A percentile compares a stretch with the other conserved stretches of the same genome.
phyloP scores from a whole-genome alignment of 2,888 invertebrate genomes.

The Oscheius sp. region DNA sequence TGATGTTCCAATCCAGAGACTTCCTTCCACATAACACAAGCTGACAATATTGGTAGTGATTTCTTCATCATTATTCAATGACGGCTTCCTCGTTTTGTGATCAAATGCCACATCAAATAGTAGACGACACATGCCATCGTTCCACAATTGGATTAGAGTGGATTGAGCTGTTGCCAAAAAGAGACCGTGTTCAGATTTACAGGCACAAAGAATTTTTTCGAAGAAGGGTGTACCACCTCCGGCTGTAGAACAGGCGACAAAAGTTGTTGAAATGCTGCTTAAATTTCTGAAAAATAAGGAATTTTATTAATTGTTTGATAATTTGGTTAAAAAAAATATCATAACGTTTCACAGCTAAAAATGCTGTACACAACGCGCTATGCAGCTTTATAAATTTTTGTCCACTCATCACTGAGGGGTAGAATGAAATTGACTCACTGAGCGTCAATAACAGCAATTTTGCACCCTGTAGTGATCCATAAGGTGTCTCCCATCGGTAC shows the following conservation, averaged over 20 bases:
- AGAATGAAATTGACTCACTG: constrained; percentile 66
- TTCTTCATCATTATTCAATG: constrained; percentile 40
- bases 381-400: too few relatives aligned
- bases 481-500: constrained; percentile 71
- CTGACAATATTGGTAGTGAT: constrained; percentile 44
- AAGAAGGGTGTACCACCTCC: constrained; percentile 67
- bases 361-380: too few relatives aligned
- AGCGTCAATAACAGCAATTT: constrained; percentile 73
- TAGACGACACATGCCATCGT: constrained; percentile 73
- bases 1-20: constrained; percentile 74
- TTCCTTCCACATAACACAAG: constrained; percentile 39
- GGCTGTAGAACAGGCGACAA: constrained; percentile 72
- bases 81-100: constrained; percentile 63
- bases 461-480: constrained; percentile 74
- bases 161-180: constrained; percentile 74
- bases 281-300: constrained; percentile 57
- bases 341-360: too few relatives aligned
- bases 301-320: too few relatives aligned
- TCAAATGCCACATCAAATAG: constrained; percentile 73
- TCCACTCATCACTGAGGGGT: too few relatives aligned
- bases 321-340: too few relatives aligned
- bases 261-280: constrained; percentile 66
- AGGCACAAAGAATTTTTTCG: constrained; percentile 72
- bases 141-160: constrained; percentile 74
- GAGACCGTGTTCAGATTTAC: constrained; percentile 71